Conservation (phyloP, 2,888 invertebrate genomes). For the Unio delphinus region DNA sequence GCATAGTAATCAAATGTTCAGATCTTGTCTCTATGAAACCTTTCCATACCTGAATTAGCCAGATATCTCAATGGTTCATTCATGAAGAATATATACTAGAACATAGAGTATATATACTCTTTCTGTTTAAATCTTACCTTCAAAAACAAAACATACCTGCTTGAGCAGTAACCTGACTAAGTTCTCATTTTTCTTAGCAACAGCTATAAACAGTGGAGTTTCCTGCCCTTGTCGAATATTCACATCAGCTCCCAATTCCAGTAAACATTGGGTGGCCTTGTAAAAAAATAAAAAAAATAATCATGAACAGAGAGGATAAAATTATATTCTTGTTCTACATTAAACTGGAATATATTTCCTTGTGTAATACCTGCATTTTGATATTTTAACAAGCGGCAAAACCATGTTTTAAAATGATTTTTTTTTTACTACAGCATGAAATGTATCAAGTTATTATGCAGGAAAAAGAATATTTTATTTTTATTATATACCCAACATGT, state of each 20-base stretch:
- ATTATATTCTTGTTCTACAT: neutral
- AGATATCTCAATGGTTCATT: no score
- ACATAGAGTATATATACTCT: no score
- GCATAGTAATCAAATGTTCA: no score
- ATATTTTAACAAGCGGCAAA: neutral
- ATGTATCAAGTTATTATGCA: no score
- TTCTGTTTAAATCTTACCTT: no score
- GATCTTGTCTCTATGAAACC: no score
- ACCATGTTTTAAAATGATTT: neutral
- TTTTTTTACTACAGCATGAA: neutral
- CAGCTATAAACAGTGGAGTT: constrained; percentile 61
- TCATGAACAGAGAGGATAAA: neutral
- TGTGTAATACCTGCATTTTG: neutral
- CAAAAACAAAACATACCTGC: constrained; percentile 37
- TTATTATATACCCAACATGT: no score
- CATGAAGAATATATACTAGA: no score
- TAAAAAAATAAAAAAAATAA: neutral
- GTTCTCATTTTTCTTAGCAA: constrained; percentile 45
- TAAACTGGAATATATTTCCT: neutral
- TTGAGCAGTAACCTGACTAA: constrained; percentile 55
- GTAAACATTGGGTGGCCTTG: constrained; percentile 63
- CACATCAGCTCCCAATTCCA: constrained; percentile 63
- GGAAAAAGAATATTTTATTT: no score
- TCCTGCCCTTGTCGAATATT: constrained; percentile 49
- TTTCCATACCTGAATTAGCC: no score